A percentile compares a stretch with the other conserved stretches of the same genome.
Conservation (phyloP, 2,113 vertebrate genomes). For the Apteryx mantelli region DNA sequence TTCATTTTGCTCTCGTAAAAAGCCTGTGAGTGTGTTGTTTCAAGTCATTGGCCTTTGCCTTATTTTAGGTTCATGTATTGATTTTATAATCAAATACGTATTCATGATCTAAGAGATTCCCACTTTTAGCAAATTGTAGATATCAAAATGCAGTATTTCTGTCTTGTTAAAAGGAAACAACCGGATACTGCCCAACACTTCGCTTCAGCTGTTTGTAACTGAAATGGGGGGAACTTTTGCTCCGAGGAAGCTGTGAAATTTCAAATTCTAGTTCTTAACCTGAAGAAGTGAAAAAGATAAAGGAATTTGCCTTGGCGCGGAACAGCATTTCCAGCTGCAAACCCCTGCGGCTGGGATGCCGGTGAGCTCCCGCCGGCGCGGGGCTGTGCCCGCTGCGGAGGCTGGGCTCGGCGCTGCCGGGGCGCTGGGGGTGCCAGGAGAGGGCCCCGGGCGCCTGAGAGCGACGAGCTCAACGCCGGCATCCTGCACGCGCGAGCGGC, state of each 20-base stretch:
- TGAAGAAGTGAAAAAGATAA: too few relatives aligned
- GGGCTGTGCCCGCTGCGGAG: neutral
- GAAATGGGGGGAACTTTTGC: neutral
- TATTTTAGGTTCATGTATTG: neutral
- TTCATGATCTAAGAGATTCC: neutral
- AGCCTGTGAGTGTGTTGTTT: neutral
- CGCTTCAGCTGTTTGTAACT: neutral
- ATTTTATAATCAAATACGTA: neutral
- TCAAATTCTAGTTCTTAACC: neutral
- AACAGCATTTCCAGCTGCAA: too few relatives aligned
- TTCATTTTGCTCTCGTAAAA: neutral
- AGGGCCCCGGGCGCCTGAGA: neutral
- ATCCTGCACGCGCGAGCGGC: rapidly evolving
- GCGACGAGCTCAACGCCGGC: neutral
- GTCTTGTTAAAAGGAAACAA: neutral
- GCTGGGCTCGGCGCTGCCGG: rapidly evolving
- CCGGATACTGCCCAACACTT: neutral
- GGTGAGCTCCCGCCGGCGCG: too few relatives aligned
- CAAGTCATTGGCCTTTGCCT: neutral
- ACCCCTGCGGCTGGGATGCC: too few relatives aligned
- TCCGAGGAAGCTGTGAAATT: neutral
- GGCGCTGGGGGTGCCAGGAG: neutral
- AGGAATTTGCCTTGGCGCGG: too few relatives aligned
- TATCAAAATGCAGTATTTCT: neutral
- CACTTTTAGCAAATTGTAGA: neutral